Conservation (phyloP, 2,113 vertebrate species). For the Xiphias gladius region DNA sequence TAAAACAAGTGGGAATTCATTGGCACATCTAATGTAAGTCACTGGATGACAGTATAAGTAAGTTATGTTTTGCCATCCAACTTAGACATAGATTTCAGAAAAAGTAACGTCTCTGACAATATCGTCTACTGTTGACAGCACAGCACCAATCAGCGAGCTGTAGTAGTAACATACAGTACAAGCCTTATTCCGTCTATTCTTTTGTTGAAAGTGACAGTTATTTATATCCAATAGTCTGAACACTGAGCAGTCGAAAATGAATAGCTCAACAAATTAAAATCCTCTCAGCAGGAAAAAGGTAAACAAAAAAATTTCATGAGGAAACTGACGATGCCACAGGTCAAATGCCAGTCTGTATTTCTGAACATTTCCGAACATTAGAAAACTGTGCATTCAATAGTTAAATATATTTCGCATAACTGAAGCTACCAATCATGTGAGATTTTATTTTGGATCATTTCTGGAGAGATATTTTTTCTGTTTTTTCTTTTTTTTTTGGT, state of each 20-base stretch:
- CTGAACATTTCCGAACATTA: background rate
- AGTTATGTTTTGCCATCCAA: background rate
- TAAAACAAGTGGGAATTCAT: background rate
- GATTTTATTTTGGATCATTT: too few species aligned
- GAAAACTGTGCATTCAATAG: background rate
- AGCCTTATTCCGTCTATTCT: background rate
- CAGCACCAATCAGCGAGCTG: background rate
- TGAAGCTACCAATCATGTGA: too few species aligned
- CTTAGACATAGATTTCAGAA: background rate
- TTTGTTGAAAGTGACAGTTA: constrained; percentile 37
- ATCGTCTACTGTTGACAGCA: background rate
- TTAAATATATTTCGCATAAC: too few species aligned
- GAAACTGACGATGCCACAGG: constrained; percentile 28
- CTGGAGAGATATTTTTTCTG: too few species aligned
- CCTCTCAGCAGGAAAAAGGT: constrained; percentile 14
- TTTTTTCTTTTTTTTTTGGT: too few species aligned
- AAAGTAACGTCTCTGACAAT: background rate
- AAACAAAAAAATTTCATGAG: constrained; percentile 40
- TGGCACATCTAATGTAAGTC: background rate
- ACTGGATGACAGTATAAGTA: background rate
- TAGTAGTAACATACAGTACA: background rate
- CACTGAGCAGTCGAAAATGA: constrained; percentile 22
- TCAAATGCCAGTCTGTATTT: constrained; percentile 30
- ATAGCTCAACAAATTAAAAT: constrained; percentile 44
- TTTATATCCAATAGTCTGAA: constrained; percentile 45